Evolutionary conservation across 2,888 invertebrate species (phyloP), one percentile per base, ranked within the genome.

Genomic region (Troilus luridus): DNA sequence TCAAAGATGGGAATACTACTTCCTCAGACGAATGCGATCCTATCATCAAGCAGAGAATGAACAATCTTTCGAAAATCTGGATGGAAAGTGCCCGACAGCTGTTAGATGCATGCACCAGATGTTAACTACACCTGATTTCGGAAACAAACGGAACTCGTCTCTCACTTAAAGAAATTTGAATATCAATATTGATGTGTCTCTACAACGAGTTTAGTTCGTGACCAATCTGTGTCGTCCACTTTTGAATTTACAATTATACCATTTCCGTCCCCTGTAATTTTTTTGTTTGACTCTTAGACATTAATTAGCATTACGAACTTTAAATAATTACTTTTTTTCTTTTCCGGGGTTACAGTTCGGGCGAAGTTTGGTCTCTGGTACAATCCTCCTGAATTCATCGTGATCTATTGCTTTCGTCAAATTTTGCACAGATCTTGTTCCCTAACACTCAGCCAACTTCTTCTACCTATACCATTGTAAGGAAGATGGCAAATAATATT

Each of bases 31-130:
- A 64, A 21, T 90, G 90, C 21, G 62, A 60, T 27, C 85, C 85
- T 5, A 19, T 58, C 2, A 24, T 90, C 10, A 90, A 88, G 24
- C 41, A 77, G 14, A 90, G 24, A 19, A 59, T 90, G 41, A 90
- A 62, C 54, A 62, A 19, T 54, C 60, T 90, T 59, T 90, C 90
- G 7, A 81, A 62, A 88, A 54, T 90, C 19, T 90, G 90, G 90
- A 60, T 90, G 27, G 90, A 90, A 62, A 90, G 90, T 62, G 90
- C 90, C 7, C 85, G 85, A 9, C 90, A 90, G 58, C 21, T 90
- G 67, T 41, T 90, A 3, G 90, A 90, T 62, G 88, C 88, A 1
- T 90, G 56, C 11, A 85, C 54, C 17, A 85, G 12, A n/a, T n/a
- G 3, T n/a, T 85, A 12, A 67, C 12, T 3, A 14, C 1, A 11